Evolutionary conservation across 1,140 invertebrate species (phyloP), one percentile per base, ranked within the genome.

Genomic region (Antheraea pernyi): DNA sequence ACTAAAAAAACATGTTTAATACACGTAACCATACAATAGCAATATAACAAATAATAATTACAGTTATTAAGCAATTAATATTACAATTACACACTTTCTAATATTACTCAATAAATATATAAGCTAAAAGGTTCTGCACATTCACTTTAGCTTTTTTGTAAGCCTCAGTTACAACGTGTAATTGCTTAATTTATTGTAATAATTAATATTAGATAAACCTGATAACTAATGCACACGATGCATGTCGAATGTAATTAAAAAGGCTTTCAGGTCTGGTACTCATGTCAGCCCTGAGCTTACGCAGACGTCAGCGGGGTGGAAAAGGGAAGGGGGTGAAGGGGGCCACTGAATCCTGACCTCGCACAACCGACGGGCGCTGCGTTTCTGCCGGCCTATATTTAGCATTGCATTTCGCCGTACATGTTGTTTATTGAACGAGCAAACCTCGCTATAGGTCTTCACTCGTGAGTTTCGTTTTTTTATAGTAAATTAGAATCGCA

Each of bases 361-460:
- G 82, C 81, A 83, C 86, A 91, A 88, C 87, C 76, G 67, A 53
- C 67, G 59, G 53, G 68, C 72, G 46, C 36, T 75, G 69, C 68
- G 71, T 60, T 67, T 59, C 48, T 76, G 69, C 71, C 85, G 85
- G 76, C 82, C 88, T 91, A 91, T 91, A 91, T 90, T 91, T 90
- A 90, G 89, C 81, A 71, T 77, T 85, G 86, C 85, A 86, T 84
- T 88, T 85, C 78, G 73, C 77, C 66, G 80, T 80, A 79, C 78
- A 71, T 30, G 73, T 71, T 80, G 73, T 79, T 78, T 72, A 82
- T 79, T 82, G 75, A 78, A 83, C 79, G 71, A 67, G 48, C 16
- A 59, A 53, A 65, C 60, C 11, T 65, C 16, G 13, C 46, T 48
- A 9, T 48, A 48, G 46, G 11, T 48, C 46, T 53, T 53, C 46